phyloP scores from a whole-genome alignment of 2,113 vertebrate genomes.

The Phycodurus eques region DNA sequence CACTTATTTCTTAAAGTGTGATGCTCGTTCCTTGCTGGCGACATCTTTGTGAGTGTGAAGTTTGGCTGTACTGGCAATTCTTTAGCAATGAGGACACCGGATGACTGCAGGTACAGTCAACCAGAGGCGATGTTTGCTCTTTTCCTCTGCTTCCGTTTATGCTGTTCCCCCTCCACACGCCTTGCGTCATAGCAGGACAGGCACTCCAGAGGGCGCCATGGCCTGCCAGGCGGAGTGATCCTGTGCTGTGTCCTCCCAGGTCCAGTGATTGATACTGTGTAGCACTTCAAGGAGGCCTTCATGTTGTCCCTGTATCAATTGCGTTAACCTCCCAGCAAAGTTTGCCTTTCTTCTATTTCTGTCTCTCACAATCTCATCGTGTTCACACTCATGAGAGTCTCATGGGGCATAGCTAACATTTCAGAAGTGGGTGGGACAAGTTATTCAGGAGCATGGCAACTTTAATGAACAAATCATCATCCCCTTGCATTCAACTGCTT shows the following conservation, averaged over 20 bases:
- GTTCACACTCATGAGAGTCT: neutral
- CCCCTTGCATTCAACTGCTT: too few species aligned
- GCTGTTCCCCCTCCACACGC: neutral
- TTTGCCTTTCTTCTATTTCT: neutral
- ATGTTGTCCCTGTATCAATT: neutral
- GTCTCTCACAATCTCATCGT: neutral
- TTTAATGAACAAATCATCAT: neutral
- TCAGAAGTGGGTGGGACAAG: neutral
- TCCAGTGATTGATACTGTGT: neutral
- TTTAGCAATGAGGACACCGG: neutral
- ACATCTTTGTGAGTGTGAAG: too few species aligned
- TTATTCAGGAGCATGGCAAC: neutral
- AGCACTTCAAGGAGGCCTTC: neutral
- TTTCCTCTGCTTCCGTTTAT: neutral
- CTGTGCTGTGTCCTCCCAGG: neutral
- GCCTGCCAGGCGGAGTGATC: neutral
- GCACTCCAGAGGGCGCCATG: neutral
- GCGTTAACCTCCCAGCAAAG: neutral
- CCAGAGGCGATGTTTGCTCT: neutral
- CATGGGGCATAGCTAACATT: neutral
- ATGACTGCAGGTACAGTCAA: neutral
- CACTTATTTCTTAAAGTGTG: too few species aligned
- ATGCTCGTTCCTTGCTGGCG: too few species aligned
- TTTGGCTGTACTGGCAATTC: neutral
- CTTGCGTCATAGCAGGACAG: neutral